These are phyloP conservation scores for Zophobas morio DNA, from an alignment of 1,140 invertebrate genomes.

Conservation along the genomic window DNA sequence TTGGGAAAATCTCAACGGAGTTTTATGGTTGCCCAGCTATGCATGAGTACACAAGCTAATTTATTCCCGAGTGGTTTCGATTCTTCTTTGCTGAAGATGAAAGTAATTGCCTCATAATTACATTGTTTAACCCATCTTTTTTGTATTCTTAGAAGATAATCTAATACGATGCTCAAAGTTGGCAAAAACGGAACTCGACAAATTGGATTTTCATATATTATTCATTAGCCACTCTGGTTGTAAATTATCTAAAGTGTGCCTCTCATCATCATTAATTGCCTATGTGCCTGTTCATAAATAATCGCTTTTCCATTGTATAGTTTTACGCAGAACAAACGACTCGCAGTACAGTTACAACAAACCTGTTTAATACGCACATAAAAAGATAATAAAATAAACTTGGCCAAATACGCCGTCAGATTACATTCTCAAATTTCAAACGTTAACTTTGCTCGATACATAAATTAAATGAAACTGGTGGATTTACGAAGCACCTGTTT, in stretches of 20 bases:
- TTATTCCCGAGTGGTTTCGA: conserved; percentile 23
- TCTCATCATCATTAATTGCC: conserved; percentile 19
- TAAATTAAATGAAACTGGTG: conserved; percentile 7
- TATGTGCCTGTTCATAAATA: conserved; percentile 19
- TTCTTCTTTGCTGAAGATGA: conserved; percentile 16
- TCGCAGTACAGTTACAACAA: conserved; percentile 40
- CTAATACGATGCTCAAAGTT: neutral
- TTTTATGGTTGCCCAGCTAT: conserved; percentile 32
- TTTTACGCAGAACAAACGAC: conserved; percentile 26
- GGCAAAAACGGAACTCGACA: neutral
- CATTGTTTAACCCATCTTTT: conserved; percentile 17
- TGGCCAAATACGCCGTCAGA: conserved; percentile 34
- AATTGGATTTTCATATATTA: conserved; percentile 12
- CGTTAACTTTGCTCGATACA: conserved; percentile 25
- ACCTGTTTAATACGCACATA: conserved; percentile 46
- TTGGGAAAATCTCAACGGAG: conserved; percentile 31
- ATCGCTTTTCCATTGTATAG: conserved; percentile 21
- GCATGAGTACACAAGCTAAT: conserved; percentile 37
- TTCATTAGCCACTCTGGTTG: neutral
- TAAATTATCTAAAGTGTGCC: conserved; percentile 16
- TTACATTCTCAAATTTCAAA: conserved; percentile 40
- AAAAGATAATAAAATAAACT: conserved; percentile 45
- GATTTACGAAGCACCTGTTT: conserved; percentile 17
- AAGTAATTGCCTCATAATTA: conserved; percentile 26
- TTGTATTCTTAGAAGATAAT: conserved; percentile 1